Evolutionary conservation across 2,113 vertebrate species (phyloP).

Genomic region (Pomatorhinus ruficollis): DNA sequence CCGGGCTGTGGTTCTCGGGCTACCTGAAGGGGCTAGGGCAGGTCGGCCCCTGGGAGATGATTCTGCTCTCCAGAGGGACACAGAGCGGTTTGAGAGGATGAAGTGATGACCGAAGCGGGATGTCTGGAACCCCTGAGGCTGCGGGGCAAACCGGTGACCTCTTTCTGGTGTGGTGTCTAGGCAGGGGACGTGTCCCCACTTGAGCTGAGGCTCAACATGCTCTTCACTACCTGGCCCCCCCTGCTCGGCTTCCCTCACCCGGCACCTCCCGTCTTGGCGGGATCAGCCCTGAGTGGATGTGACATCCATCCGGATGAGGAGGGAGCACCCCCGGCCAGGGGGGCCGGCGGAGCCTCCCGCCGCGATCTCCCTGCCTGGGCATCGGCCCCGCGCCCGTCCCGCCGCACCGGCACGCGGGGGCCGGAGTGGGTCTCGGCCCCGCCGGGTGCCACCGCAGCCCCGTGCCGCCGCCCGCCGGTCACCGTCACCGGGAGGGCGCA

Average conservation of each 20-base stretch:
- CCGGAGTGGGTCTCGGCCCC: not conserved
- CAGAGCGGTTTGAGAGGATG: not conserved
- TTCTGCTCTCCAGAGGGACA: not conserved
- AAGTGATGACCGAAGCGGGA: not conserved
- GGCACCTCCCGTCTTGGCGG: constrained; percentile 4
- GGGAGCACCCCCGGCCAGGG: not conserved
- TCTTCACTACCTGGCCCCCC: not conserved
- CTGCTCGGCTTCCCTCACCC: not conserved
- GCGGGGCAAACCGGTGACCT: not conserved
- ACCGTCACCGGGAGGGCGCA: not conserved
- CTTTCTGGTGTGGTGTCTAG: not conserved
- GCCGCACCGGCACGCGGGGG: not conserved
- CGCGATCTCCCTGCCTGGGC: not conserved
- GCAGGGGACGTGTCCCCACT: not conserved
- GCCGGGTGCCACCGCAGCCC: not conserved
- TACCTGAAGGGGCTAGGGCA: not conserved
- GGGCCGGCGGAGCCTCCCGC: not conserved
- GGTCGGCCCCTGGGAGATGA: not conserved
- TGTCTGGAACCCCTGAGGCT: not conserved
- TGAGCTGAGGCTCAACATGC: not conserved
- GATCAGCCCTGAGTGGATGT: constrained; percentile 63
- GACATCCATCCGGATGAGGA: constrained; percentile 67
- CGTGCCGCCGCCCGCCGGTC: not conserved
- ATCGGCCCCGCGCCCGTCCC: not conserved
- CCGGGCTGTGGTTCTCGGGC: not conserved